Evolutionary conservation across 2,113 vertebrate species (phyloP), one percentile per base, ranked within the genome.

Genomic region (Pachycephala philippinensis): DNA sequence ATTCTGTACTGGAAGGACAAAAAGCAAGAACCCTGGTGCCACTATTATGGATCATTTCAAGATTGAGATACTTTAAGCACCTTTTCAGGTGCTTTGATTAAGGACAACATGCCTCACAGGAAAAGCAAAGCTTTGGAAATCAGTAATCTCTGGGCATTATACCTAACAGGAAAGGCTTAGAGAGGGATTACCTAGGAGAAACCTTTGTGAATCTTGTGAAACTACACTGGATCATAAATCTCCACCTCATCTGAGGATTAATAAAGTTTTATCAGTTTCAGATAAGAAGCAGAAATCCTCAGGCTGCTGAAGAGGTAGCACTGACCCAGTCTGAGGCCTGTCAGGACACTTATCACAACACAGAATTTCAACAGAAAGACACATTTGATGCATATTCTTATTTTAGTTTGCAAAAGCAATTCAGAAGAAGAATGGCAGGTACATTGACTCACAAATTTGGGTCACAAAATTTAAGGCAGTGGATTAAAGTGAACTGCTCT

Each of bases 101-200:
- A 94, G 72, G 65, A 96, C 82, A 77, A 68, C 49, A 89, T 64
- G 63, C 47, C 76, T 83, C 90, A 68, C 0, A 61, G 79, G 75
- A 96, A 97, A 96, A 95, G 61, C 68, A 89, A 90, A 90, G 84
- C 92, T 87, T 87, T 95, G 72, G 92, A 95, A 94, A 97, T 96
- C 75, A 39, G 72, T 97, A 90, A 97, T 96, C 96, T 97, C 84
- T 66, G 71, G 86, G 90, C 80, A 96, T 95, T 93, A 97, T 33
- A 90, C 49, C 72, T 95, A 97, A 96, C 79, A 96, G 95, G 72
- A 97, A 96, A 49, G 89, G 89, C 90, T 97, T 97, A 97, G 68
- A 93, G 90, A 87, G 89, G 89, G 96, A 97, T 97, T 96, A 97
- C 65, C 63, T 66, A 88, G 54, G 95, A 97, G 84, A 94, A 95